Evolutionary conservation across 2,888 invertebrate species (phyloP).

Genomic region (Petrophora chlorosata): DNA sequence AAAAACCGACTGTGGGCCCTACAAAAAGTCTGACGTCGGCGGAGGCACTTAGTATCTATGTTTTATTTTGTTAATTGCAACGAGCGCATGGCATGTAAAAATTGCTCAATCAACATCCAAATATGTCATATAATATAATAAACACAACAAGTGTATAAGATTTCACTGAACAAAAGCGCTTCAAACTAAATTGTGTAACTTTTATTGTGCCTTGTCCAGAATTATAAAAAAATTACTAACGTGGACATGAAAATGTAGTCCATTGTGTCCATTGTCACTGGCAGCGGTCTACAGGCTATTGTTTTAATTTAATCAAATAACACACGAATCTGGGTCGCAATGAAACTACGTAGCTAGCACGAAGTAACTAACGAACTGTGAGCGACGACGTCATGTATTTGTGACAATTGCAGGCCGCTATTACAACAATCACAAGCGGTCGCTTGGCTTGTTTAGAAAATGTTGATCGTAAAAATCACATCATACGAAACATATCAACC

Average conservation of each 20-base stretch:
- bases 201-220: background rate
- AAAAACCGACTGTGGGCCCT: no score
- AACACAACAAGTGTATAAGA: no score
- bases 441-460: slow-evolving; percentile 18
- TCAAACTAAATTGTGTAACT: no score
- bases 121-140: no score
- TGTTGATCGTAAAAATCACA: slow-evolving; percentile 27
- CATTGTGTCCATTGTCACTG: slow-evolving; percentile 16
- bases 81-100: no score
- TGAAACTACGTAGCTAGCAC: slow-evolving; percentile 12
- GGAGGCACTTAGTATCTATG: no score
- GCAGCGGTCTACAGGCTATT: slow-evolving; percentile 14
- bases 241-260: slow-evolving; percentile 11
- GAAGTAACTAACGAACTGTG: slow-evolving; percentile 3
- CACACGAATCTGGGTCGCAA: slow-evolving; percentile 24
- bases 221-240: background rate
- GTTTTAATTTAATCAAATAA: slow-evolving; percentile 26
- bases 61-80: no score
- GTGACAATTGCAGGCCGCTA: no score
- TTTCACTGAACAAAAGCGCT: no score
- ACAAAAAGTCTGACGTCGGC: no score
- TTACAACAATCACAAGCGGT: slow-evolving; percentile 18
- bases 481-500: slow-evolving; percentile 22
- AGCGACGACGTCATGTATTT: slow-evolving; percentile 9
- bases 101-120: no score